Evolutionary conservation across 2,113 vertebrate species (phyloP).

Genomic region (Protobothrops mucrosquamatus): DNA sequence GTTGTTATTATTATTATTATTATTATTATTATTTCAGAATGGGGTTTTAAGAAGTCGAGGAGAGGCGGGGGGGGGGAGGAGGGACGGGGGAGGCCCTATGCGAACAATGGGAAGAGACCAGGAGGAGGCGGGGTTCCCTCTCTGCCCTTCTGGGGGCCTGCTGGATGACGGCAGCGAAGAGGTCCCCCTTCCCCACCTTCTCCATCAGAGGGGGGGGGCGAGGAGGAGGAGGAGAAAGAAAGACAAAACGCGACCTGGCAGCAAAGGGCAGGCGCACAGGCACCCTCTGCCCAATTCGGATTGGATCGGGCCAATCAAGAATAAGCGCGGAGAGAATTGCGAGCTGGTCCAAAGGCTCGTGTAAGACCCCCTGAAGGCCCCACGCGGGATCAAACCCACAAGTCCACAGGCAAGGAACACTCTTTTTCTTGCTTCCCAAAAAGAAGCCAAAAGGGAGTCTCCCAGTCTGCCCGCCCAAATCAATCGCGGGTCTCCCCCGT

Average conservation of each 20-base stretch:
- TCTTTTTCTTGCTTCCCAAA: neutral
- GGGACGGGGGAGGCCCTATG: neutral
- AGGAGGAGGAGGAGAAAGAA: too few relatives aligned
- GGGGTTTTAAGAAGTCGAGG: neutral
- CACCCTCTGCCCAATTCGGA: too few relatives aligned
- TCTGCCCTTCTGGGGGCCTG: neutral
- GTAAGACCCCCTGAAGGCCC: neutral
- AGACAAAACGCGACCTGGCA: too few relatives aligned
- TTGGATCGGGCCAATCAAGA: neutral
- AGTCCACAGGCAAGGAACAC: neutral
- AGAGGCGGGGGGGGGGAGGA: neutral
- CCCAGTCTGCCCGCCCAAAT: too few relatives aligned
- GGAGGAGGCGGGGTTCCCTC: neutral
- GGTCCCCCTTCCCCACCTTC: neutral
- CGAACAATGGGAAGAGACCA: neutral
- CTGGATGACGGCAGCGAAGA: neutral
- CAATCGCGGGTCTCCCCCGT: too few relatives aligned
- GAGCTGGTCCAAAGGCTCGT: neutral
- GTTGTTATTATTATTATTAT: too few relatives aligned
- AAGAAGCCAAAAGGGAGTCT: too few relatives aligned
- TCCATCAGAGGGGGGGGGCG: neutral
- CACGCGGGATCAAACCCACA: neutral
- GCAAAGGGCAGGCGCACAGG: neutral
- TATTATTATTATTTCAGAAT: too few relatives aligned
- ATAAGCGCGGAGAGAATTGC: too few relatives aligned